Evolutionary conservation across 2,113 vertebrate genomes (phyloP).

Genomic region (Atherinomorus stipes): DNA sequence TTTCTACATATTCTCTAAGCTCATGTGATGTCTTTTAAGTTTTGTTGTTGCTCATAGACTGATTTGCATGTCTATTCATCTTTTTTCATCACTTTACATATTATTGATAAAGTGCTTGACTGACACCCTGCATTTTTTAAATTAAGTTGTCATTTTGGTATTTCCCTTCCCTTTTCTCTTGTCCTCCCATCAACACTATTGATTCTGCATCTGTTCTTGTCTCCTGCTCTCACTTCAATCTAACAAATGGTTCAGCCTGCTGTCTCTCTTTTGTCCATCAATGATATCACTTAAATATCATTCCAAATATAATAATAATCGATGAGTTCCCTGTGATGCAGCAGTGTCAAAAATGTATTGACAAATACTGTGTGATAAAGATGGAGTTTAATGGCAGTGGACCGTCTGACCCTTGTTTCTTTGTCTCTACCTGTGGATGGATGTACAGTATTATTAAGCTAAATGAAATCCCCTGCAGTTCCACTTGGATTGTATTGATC

Average conservation of each 20-base stretch:
- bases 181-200: conserved; percentile 73
- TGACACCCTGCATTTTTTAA: conserved; percentile 60
- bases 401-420: conserved; percentile 4
- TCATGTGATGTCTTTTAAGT: background rate
- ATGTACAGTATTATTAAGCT: conserved; percentile 58
- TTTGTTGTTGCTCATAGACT: conserved; percentile 4
- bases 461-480: conserved; percentile 51
- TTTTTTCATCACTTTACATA: conserved; percentile 14
- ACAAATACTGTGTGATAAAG: conserved; percentile 63
- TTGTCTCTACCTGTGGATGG: conserved; percentile 26
- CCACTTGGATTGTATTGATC: conserved; percentile 53
- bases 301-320: conserved; percentile 71
- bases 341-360: conserved; percentile 68
- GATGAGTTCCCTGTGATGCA: conserved; percentile 60
- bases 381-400: conserved; percentile 28
- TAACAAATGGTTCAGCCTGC: conserved; percentile 70
- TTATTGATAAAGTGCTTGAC: conserved; percentile 32
- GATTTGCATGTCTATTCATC: conserved; percentile 24
- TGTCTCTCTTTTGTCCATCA: conserved; percentile 64
- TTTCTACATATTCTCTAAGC: background rate
- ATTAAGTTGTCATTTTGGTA: conserved; percentile 69
- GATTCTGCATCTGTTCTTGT: conserved; percentile 81
- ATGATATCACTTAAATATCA: conserved; percentile 71
- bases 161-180: conserved; percentile 62
- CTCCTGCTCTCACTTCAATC: conserved; percentile 53